Conservation (phyloP, 2,797 vertebrate species). For the Xyrichtys novacula region DNA sequence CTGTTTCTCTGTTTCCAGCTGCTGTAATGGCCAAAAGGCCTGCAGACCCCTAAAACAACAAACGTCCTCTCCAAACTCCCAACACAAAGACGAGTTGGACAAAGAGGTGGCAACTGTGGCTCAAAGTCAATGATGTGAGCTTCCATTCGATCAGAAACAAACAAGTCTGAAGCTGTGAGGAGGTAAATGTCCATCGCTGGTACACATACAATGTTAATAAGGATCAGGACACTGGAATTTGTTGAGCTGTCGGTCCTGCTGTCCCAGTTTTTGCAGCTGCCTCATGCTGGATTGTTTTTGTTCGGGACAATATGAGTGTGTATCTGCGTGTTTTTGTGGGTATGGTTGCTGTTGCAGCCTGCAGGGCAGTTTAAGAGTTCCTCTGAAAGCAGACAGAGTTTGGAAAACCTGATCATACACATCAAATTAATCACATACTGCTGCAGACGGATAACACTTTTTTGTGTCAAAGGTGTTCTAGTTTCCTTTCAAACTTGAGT, state of each 20-base stretch:
- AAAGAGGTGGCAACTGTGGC: constrained; percentile 82
- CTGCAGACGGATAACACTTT: no score
- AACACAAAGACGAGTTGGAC: constrained; percentile 91
- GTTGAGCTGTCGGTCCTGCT: neutral
- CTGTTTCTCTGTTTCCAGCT: constrained; percentile 77
- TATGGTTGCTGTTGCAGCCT: constrained; percentile 77
- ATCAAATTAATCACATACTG: constrained; percentile 2
- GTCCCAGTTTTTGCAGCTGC: constrained; percentile 41
- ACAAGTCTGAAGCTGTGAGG: constrained; percentile 91
- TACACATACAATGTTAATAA: no score
- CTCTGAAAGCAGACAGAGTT: constrained; percentile 84
- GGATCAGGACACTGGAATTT: neutral
- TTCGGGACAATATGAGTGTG: constrained; percentile 1
- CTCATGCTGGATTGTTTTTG: constrained; percentile 40
- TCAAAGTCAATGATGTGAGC: neutral
- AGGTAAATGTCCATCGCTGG: no score
- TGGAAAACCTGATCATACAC: constrained; percentile 83
- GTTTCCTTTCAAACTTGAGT: no score
- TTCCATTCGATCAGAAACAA: constrained; percentile 79
- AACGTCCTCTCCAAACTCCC: constrained; percentile 90
- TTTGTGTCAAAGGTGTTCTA: no score
- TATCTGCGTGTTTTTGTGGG: constrained; percentile 10
- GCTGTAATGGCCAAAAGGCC: constrained; percentile 90
- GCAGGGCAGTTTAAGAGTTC: constrained; percentile 91
- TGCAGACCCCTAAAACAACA: constrained; percentile 91